These are phyloP conservation scores for Ameiurus melas DNA, from an alignment of 2,113 vertebrate species.

Conservation along the genomic window DNA sequence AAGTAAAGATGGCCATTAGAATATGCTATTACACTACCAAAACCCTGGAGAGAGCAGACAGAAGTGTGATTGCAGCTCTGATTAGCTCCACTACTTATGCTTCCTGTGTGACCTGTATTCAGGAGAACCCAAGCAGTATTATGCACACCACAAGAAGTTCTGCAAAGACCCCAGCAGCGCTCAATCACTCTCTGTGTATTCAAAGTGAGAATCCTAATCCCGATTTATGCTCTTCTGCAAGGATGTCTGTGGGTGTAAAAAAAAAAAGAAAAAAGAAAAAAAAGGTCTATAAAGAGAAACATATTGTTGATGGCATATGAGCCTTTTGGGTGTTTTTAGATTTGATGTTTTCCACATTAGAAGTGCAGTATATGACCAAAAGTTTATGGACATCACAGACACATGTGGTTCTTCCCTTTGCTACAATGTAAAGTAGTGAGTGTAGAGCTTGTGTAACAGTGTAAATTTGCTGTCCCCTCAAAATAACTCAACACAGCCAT, in stretches of 20 bases:
- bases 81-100: constrained; percentile 47
- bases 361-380: background rate
- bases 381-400: background rate
- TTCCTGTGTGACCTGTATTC: constrained; percentile 43
- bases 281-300: background rate
- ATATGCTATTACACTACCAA: constrained; percentile 22
- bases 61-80: constrained; percentile 44
- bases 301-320: background rate
- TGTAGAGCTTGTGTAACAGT: too few species aligned
- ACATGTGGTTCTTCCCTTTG: background rate
- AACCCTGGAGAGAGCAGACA: constrained; percentile 23
- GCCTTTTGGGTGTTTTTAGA: background rate
- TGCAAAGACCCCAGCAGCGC: constrained; percentile 31
- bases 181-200: background rate
- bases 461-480: too few species aligned
- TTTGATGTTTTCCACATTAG: background rate
- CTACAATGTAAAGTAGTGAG: too few species aligned
- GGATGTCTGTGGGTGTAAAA: background rate
- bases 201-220: background rate
- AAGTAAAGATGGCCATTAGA: constrained; percentile 42
- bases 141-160: background rate
- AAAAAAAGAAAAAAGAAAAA: background rate
- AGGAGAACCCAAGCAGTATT: constrained; percentile 34
- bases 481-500: too few species aligned
- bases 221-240: background rate